These are phyloP conservation scores for Orcinus orca DNA, from an alignment of 2,113 vertebrate species.

Conservation along the genomic window DNA sequence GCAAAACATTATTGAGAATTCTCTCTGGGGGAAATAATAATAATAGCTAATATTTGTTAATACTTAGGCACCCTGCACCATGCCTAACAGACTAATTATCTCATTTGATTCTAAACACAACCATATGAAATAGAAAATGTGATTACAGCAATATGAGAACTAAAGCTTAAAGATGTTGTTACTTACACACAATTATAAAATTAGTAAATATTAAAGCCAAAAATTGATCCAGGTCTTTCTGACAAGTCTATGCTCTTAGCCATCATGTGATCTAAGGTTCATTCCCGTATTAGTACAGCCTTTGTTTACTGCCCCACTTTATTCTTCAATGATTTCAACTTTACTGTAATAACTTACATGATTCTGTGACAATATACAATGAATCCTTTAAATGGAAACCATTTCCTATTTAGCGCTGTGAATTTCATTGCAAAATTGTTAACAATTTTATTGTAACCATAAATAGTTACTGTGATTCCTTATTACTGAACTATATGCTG, in stretches of 20 bases:
- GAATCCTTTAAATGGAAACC: background rate
- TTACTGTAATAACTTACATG: background rate
- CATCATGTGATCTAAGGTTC: background rate
- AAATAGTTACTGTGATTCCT: background rate
- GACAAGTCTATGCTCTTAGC: background rate
- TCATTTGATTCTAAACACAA: background rate
- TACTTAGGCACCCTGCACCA: background rate
- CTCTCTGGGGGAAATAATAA: background rate
- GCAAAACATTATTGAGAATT: background rate
- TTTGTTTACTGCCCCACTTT: background rate
- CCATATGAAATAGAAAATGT: background rate
- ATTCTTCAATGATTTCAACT: background rate
- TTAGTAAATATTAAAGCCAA: background rate
- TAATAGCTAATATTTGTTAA: background rate
- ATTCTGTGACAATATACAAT: background rate
- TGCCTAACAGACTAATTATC: background rate
- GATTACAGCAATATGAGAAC: background rate
- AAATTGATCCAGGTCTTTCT: background rate
- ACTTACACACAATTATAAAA: background rate
- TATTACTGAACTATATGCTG: background rate
- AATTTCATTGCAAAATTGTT: background rate
- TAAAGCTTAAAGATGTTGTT: background rate
- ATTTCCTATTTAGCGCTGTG: background rate
- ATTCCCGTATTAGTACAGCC: background rate
- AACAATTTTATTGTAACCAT: background rate